Evolutionary conservation across 2,113 vertebrate genomes (phyloP).

Genomic region (human): GRCh38 chr1:160346001-160346500

Average conservation of each 20-base stretch:
- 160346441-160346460: neutral
- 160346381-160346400: neutral
- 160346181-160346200: neutral
- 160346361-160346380: neutral
- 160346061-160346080: slow-evolving; percentile 19
- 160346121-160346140: neutral
- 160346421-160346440: neutral
- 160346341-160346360: neutral
- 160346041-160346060: neutral
- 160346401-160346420: neutral
- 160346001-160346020: neutral
- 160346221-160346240: neutral
- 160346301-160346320: neutral
- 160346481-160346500: neutral
- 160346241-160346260: neutral
- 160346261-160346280: slow-evolving; percentile 36
- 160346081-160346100: neutral
- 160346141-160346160: neutral
- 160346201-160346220: neutral
- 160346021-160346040: too few relatives aligned
- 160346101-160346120: neutral
- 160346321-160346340: neutral
- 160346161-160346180: slow-evolving; percentile 2
- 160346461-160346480: neutral
- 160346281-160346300: neutral